These are phyloP conservation scores for Natrix natrix DNA, from an alignment of 2,797 vertebrate genomes.

Conservation along the genomic window DNA sequence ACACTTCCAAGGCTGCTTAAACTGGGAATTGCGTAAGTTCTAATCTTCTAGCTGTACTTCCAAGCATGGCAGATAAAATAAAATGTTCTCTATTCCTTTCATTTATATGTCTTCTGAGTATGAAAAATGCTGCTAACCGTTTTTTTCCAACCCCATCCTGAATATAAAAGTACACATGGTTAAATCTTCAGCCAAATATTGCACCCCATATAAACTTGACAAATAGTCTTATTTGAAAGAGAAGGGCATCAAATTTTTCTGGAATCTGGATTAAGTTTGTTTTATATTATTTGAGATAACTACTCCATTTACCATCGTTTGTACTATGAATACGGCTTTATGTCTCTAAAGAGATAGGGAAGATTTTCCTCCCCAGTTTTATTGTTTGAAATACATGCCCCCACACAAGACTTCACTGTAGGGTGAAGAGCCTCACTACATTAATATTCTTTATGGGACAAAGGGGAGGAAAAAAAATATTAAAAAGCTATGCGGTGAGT, in stretches of 20 bases:
- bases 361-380: too few species aligned
- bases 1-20: constrained; percentile 54
- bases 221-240: background rate
- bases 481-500: background rate
- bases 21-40: constrained; percentile 50
- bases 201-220: background rate
- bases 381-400: background rate
- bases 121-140: constrained; percentile 33
- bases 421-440: background rate
- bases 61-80: constrained; percentile 47
- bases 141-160: background rate
- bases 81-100: constrained; percentile 50
- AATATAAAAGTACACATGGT: constrained; percentile 6
- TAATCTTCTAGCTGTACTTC: constrained; percentile 53
- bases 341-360: background rate
- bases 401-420: background rate
- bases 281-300: background rate
- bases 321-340: background rate
- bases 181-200: constrained; percentile 22
- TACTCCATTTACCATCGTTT: background rate
- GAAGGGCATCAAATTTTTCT: background rate
- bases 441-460: background rate
- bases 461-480: background rate
- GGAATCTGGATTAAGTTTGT: background rate
- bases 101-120: constrained; percentile 53